Evolutionary conservation across 2,888 invertebrate species (phyloP).

Genomic region (Crossocerus cetratus): DNA sequence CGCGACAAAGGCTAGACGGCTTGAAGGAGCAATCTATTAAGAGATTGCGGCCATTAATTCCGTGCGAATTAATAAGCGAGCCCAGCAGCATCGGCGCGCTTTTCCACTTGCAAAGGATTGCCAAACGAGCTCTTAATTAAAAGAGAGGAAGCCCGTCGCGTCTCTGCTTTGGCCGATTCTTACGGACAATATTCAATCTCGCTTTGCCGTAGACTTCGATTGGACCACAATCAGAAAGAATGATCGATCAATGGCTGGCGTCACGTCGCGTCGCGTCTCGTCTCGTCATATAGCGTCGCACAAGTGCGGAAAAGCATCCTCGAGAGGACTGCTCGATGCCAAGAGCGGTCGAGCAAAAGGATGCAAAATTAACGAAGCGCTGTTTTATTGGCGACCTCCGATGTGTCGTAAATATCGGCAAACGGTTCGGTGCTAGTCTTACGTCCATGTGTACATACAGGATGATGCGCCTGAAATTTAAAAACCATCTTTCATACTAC

Average conservation of each 20-base stretch:
- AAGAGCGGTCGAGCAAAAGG: not conserved
- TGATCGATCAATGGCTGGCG: not conserved
- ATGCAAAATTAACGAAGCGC: constrained; percentile 29
- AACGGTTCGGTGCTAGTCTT: constrained; percentile 15
- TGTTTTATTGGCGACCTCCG: not conserved
- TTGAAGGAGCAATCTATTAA: constrained; percentile 40
- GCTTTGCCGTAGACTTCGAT: not conserved
- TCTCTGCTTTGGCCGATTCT: constrained; percentile 35
- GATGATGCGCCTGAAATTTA: too few species aligned
- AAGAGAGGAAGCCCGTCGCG: constrained; percentile 1
- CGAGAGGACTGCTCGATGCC: not conserved
- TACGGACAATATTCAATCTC: constrained; percentile 3
- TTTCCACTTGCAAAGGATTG: constrained; percentile 24
- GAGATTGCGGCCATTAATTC: constrained; percentile 37
- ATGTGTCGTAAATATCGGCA: constrained; percentile 30
- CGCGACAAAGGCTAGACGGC: constrained; percentile 1
- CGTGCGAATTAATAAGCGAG: constrained; percentile 34
- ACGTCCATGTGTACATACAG: too few species aligned
- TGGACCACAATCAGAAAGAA: not conserved
- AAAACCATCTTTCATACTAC: too few species aligned
- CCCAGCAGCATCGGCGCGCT: constrained; percentile 13
- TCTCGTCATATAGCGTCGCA: not conserved
- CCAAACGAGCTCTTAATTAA: constrained; percentile 13
- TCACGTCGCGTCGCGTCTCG: not conserved
- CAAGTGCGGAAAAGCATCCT: too few species aligned